These are phyloP conservation scores for Eulemur rufifrons DNA, from an alignment of 2,113 vertebrate genomes.

Conservation along the genomic window DNA sequence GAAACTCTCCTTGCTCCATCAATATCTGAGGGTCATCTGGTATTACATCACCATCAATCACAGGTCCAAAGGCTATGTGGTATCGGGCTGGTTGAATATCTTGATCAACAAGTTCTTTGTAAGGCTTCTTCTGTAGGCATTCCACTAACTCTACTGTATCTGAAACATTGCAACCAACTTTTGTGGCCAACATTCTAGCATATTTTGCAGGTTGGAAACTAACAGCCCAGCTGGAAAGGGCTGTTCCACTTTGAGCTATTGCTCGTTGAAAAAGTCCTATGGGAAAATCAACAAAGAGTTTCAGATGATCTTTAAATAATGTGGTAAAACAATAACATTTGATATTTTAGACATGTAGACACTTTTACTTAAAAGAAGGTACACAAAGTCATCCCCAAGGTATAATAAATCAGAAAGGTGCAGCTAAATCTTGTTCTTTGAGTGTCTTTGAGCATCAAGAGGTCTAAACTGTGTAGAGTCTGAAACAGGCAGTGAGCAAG, in stretches of 20 bases:
- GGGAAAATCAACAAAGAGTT: constrained; percentile 77
- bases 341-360: constrained; percentile 54
- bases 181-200: constrained; percentile 95
- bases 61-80: constrained; percentile 98
- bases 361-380: constrained; percentile 42
- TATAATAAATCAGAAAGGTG: not conserved
- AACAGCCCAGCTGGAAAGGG: constrained; percentile 98
- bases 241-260: constrained; percentile 98
- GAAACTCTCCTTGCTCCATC: constrained; percentile 99
- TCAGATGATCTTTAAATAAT: constrained; percentile 75
- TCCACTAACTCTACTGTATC: constrained; percentile 96
- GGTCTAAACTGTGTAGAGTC: not conserved
- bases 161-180: constrained; percentile 97
- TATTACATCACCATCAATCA: constrained; percentile 99
- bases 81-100: constrained; percentile 98
- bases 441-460: not conserved
- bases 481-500: not conserved
- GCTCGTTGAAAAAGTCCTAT: constrained; percentile 98
- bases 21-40: constrained; percentile 98
- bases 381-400: constrained; percentile 66
- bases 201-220: constrained; percentile 99
- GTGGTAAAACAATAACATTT: constrained; percentile 25
- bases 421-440: not conserved
- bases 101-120: constrained; percentile 98
- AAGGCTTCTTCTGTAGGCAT: constrained; percentile 98